A percentile compares a stretch with the other conserved stretches of the same genome.
Evolutionary conservation across 1,140 invertebrate species (phyloP).

Genomic region (Apocrypta bakeri): DNA sequence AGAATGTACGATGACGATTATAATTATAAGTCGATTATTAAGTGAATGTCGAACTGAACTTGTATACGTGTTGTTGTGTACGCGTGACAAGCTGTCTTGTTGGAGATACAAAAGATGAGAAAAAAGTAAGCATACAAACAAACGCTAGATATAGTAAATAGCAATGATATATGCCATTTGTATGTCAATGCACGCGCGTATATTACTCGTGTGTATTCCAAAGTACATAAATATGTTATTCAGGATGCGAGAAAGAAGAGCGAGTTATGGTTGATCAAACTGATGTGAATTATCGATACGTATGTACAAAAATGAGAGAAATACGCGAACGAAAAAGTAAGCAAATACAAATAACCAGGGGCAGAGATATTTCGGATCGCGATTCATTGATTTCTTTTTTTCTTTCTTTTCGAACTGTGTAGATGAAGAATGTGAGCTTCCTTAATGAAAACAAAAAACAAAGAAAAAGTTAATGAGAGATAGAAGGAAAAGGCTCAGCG

Average conservation of each 20-base stretch:
- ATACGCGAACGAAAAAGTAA: conserved; percentile 6
- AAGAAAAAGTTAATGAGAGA: conserved; percentile 28
- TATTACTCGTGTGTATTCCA: conserved; percentile 45
- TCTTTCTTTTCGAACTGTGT: background rate
- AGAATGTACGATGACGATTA: background rate
- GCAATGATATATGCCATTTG: conserved; percentile 43
- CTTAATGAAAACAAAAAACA: background rate
- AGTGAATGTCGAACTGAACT: conserved; percentile 16
- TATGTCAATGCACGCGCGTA: conserved; percentile 43
- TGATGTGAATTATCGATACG: conserved; percentile 11
- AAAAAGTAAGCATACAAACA: conserved; percentile 21
- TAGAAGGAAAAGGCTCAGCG: conserved; percentile 27
- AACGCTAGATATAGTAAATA: conserved; percentile 17
- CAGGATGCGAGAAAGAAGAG: background rate
- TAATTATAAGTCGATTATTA: conserved; percentile 24
- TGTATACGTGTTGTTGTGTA: too few species aligned
- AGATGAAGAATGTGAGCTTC: conserved; percentile 30
- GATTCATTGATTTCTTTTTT: background rate
- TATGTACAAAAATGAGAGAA: conserved; percentile 27
- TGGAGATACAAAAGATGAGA: conserved; percentile 14
- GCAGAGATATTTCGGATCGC: background rate
- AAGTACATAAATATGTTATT: too few species aligned
- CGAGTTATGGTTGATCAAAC: background rate
- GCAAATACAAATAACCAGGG: conserved; percentile 12
- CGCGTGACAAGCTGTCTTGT: conserved; percentile 22